Percentiles rank a stretch among this genome's conserved stretches.
phyloP scores from a whole-genome alignment of 2,888 invertebrate species.

The Ecliptopera silaceata region DNA sequence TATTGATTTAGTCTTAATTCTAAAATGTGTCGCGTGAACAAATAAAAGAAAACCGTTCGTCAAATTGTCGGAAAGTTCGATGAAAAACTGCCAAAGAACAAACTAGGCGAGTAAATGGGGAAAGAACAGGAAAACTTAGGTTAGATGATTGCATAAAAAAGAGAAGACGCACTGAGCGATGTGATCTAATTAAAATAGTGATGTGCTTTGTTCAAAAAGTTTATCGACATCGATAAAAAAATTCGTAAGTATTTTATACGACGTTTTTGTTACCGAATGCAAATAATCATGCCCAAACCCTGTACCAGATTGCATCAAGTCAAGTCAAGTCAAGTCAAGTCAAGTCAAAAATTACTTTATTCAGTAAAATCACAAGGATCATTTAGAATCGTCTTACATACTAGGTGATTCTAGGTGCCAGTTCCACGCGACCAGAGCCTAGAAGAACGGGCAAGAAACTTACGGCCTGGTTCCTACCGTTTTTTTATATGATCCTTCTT shows the following conservation, averaged over 20 bases:
- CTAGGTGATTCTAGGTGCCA: too few species aligned
- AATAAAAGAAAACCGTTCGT: not conserved
- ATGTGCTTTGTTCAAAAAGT: not conserved
- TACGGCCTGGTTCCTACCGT: too few species aligned
- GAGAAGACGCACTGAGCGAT: constrained; percentile 1
- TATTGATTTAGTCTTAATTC: not conserved
- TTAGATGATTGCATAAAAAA: constrained; percentile 13
- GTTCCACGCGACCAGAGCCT: too few species aligned
- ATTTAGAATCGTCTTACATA: too few species aligned
- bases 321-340: too few species aligned
- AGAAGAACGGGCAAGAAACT: too few species aligned
- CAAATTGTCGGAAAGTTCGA: constrained; percentile 1
- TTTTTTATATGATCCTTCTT: too few species aligned
- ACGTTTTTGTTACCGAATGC: too few species aligned
- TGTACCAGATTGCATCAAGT: too few species aligned
- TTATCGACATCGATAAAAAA: constrained; percentile 9
- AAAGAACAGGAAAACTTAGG: constrained; percentile 1
- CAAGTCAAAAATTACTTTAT: too few species aligned
- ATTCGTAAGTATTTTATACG: not conserved
- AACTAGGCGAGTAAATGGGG: constrained; percentile 2
- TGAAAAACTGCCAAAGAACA: constrained; percentile 3
- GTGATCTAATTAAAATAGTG: constrained; percentile 13
- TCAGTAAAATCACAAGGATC: too few species aligned
- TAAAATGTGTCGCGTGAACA: not conserved
- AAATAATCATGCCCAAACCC: too few species aligned